Conservation (phyloP, 1,140 invertebrate genomes). For the Atta texana region DNA sequence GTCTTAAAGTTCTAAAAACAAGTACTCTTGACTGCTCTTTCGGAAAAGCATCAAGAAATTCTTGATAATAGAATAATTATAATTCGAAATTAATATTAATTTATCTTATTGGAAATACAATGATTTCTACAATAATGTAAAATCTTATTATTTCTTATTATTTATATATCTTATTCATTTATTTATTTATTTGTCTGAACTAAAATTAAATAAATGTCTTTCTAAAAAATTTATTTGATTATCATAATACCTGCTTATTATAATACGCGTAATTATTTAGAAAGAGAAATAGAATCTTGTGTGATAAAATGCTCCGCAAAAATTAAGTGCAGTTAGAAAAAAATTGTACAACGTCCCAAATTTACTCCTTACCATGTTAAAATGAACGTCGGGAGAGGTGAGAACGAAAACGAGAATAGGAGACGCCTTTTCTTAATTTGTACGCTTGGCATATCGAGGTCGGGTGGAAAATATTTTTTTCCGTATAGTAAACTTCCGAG, state of each 20-base stretch:
- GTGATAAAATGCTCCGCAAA: neutral
- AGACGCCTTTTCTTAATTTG: constrained; percentile 52
- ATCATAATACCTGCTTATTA: neutral
- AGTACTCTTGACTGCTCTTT: constrained; percentile 20
- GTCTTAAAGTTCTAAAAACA: constrained; percentile 47
- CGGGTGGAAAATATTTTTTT: constrained; percentile 57
- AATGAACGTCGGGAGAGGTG: neutral
- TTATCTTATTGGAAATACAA: neutral
- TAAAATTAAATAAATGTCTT: neutral
- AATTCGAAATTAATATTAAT: constrained; percentile 26
- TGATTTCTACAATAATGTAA: neutral
- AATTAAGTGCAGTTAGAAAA: constrained; percentile 29
- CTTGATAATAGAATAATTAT: neutral
- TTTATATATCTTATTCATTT: neutral
- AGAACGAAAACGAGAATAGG: constrained; percentile 22
- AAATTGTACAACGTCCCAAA: constrained; percentile 50
- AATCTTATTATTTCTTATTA: neutral
- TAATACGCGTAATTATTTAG: constrained; percentile 8
- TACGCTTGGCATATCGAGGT: constrained; percentile 38
- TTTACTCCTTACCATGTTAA: constrained; percentile 54
- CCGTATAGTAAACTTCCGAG: constrained; percentile 21
- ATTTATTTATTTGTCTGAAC: neutral
- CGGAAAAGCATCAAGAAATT: constrained; percentile 16
- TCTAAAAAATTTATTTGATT: neutral
- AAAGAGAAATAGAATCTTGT: neutral